Evolutionary conservation across 2,797 vertebrate species (phyloP), one percentile per base, ranked within the genome.

Genomic region (Enteromius fasciolatus): DNA sequence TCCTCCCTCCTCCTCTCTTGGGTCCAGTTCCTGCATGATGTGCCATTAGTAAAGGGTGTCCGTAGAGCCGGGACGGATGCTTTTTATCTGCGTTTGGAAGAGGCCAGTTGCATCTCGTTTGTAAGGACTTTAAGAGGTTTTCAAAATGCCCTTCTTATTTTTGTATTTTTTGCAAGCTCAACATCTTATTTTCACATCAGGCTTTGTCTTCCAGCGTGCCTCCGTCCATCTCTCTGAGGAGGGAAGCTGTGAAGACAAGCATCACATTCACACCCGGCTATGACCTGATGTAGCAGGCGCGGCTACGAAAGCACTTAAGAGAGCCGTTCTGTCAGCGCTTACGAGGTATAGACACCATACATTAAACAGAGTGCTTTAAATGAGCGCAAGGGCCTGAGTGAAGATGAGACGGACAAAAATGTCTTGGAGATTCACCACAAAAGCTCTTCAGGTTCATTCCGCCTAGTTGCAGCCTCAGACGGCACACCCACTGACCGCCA

Each of bases 71-170:
- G 83, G 86, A 83, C 28, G 83, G 84, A 86, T 1, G 82, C 82
- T 92, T 92, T 66, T 91, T 87, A 90, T 91, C 88, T 88, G 86
- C 80, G 69, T 54, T 89, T 74, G 80, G 81, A 83, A 83, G 84
- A 82, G 84, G 82, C 81, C 77, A 80, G 80, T 87, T 80, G 73
- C 85, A 88, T 87, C 84, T 85, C 86, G 87, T 89, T 89, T 90
- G 80, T 73, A 79, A 85, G 64, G 88, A 89, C 83, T 87, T 57
- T 85, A 85, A 10, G 52, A 5, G 10, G 76, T 77, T 86, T 77
- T 82, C 79, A 83, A 88, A 86, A 78, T 66, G 78, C 86, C 78
- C 74, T 77, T 75, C 73, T 87, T 78, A 54, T 54, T 23, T n/a
- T 14, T 20, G 9, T 4, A 20, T 54, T 39, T 57, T 72, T 68